Evolutionary conservation across 1,140 invertebrate species (phyloP), one percentile per base, ranked within the genome.

Genomic region (Drosophila lacertosa): DNA sequence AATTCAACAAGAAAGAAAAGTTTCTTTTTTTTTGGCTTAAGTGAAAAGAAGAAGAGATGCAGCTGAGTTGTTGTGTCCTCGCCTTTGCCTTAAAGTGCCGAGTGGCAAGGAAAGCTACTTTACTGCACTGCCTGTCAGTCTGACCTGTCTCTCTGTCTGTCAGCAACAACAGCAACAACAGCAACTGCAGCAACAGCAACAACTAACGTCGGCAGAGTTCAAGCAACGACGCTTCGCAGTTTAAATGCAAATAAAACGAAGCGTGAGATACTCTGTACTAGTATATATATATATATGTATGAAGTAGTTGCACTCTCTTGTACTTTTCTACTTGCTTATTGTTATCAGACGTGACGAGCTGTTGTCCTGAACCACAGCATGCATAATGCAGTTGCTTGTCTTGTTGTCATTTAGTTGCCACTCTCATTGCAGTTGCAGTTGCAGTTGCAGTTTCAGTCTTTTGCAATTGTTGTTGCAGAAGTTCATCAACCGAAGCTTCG

Each of bases 351-450:
- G 63, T 67, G 54, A 65, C 47, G 51, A 48, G 53, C 11, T 44
- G 68, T 26, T 44, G 62, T 66, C 53, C 54, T 71, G 63, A 58
- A 26, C 26, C 15, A 9, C 68, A 59, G 68, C 54, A 66, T 67
- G 63, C 63, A 72, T 67, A 67, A 67, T 72, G 63, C 68, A 67
- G 54, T 67, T 51, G 53, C 60, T 70, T 65, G 60, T 70, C 50
- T 68, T 54, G 33, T 66, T 70, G 62, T 70, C 67, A 66, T 65
- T 48, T 64, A 58, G 67, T 71, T 70, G 65, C 32, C 18, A 40
- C 54, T 40, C 24, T 40, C 11, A 13, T 6, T n/a, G 42, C 44
- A 29, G n/a, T 29, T 26, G 42, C 42, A 44, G 20, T 13, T 24
- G 11, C 42, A 44, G n/a, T 13, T 13, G 11, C 22, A 22, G 42